Evolutionary conservation across 2,113 vertebrate species (phyloP), one percentile per base, ranked within the genome.

Genomic region (Sturnira hondurensis): DNA sequence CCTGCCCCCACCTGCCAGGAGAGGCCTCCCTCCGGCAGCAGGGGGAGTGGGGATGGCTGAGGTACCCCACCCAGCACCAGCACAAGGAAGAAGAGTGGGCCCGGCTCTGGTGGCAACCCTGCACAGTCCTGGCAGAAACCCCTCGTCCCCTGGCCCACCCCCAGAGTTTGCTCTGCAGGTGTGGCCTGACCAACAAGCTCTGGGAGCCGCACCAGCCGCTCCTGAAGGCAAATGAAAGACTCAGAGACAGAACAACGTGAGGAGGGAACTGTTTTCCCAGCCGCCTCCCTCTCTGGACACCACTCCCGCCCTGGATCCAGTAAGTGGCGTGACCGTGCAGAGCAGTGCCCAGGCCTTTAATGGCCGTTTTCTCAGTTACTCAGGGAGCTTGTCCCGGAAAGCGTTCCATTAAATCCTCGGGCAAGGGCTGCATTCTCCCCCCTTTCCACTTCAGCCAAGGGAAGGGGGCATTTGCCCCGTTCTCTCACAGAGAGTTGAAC

Each of bases 91-190:
- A 67, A 13, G 3, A 17, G 43, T 28, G 10, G 20, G 54, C 0
- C 0, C 47, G 28, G 68, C 31, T 20, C 24, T 65, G 4, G 43
- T 0, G n/a, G 22, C 63, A 74, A 81, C 45, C 77, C 78, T 36
- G 15, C 61, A 24, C 16, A 28, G 38, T 71, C 73, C 20, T 0
- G 68, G 77, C 7, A 95, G 33, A 11, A 5, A 24, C 24, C 56
- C 58, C 2, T 38, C 70, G 50, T 24, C 0, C 1, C n/a, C n/a
- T 7, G 4, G 1, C 26, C 2, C 16, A 0, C 5, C 74, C 36
- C 38, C 9, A 22, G 3, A 38, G 50, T 12, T 19, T 80, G 70
- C 36, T 31, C 56, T 28, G 19, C n/a, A 43, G n/a, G 63, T 22
- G 4, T 45, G 54, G 65, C 70, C 78, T 6, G 7, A 45, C 58